phyloP scores from a whole-genome alignment of 2,888 invertebrate genomes.

The Conchocele bisecta region DNA sequence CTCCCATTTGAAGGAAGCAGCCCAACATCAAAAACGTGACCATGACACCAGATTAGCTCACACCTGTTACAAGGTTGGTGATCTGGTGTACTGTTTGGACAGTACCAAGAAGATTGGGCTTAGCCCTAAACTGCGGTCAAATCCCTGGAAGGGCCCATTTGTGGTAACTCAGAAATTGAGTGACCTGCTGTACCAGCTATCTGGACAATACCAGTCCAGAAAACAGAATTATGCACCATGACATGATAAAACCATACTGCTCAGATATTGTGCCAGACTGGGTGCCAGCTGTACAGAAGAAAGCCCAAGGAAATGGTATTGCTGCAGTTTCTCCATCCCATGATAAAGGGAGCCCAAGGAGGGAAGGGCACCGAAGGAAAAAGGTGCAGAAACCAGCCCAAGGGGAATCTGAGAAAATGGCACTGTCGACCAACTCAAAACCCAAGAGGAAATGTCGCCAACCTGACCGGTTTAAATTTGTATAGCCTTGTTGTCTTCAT shows the following conservation, averaged over 20 bases:
- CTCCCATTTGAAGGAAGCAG: not conserved
- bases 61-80: slow-evolving; percentile 6
- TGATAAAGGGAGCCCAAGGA: too few relatives aligned
- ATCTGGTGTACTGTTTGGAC: slow-evolving; percentile 17
- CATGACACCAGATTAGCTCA: slow-evolving; percentile 11
- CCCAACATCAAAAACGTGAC: slow-evolving; percentile 19
- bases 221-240: slow-evolving; percentile 9
- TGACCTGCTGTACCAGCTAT: slow-evolving; percentile 15
- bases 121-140: slow-evolving; percentile 12
- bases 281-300: too few relatives aligned
- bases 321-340: too few relatives aligned
- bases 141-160: slow-evolving; percentile 27
- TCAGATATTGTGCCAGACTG: too few relatives aligned
- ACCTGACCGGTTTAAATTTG: too few relatives aligned
- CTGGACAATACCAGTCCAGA: not conserved
- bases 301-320: too few relatives aligned
- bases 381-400: too few relatives aligned
- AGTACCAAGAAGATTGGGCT: slow-evolving; percentile 8
- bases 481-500: too few relatives aligned
- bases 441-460: too few relatives aligned
- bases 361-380: too few relatives aligned
- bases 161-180: slow-evolving; percentile 11
- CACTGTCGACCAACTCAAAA: too few relatives aligned
- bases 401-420: too few relatives aligned
- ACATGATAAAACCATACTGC: slow-evolving; percentile 22